A percentile compares a stretch with the other conserved stretches of the same genome.
These are phyloP conservation scores for Anas platyrhynchos DNA, from an alignment of 2,113 vertebrate genomes.

Conservation along the genomic window DNA sequence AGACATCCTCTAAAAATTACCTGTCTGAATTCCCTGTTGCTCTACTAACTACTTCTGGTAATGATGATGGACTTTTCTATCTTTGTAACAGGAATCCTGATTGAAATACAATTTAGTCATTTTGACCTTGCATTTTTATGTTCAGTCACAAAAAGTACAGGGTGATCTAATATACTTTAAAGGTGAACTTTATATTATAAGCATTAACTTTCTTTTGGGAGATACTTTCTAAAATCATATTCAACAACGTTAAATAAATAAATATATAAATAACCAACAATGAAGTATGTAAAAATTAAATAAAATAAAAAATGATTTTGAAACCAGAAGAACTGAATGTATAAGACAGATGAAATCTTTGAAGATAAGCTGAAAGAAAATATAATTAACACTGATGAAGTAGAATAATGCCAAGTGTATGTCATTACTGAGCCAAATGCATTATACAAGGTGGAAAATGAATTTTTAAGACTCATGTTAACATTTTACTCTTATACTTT, in stretches of 20 bases:
- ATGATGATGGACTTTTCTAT: slow-evolving; percentile 46
- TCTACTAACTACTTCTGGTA: slow-evolving; percentile 39
- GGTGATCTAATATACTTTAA: slow-evolving; percentile 45
- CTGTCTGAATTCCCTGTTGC: slow-evolving; percentile 24
- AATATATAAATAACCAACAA: slow-evolving; percentile 10
- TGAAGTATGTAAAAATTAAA: slow-evolving; percentile 37
- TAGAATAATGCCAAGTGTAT: slow-evolving; percentile 29
- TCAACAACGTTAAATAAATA: slow-evolving; percentile 18
- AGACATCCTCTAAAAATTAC: slow-evolving; percentile 10
- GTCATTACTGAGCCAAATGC: slow-evolving; percentile 46
- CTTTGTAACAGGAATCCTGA: slow-evolving; percentile 49
- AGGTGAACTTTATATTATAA: slow-evolving; percentile 25
- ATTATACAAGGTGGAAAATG: slow-evolving; percentile 52
- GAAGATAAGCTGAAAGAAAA: slow-evolving; percentile 60
- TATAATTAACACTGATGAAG: slow-evolving; percentile 56
- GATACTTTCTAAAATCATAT: slow-evolving; percentile 37
- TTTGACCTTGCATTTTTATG: slow-evolving; percentile 53
- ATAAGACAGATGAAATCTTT: slow-evolving; percentile 12
- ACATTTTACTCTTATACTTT: slow-evolving; percentile 52
- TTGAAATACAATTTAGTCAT: slow-evolving; percentile 42
- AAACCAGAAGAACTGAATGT: slow-evolving; percentile 13
- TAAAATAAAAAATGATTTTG: slow-evolving; percentile 17
- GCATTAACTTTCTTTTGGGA: slow-evolving; percentile 41
- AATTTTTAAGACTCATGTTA: slow-evolving; percentile 61
- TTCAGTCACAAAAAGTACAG: slow-evolving; percentile 31